Percentiles rank a stretch among this genome's conserved stretches.
Evolutionary conservation across 2,888 invertebrate genomes (phyloP).

Genomic region (Mimumesa dahlbomi): DNA sequence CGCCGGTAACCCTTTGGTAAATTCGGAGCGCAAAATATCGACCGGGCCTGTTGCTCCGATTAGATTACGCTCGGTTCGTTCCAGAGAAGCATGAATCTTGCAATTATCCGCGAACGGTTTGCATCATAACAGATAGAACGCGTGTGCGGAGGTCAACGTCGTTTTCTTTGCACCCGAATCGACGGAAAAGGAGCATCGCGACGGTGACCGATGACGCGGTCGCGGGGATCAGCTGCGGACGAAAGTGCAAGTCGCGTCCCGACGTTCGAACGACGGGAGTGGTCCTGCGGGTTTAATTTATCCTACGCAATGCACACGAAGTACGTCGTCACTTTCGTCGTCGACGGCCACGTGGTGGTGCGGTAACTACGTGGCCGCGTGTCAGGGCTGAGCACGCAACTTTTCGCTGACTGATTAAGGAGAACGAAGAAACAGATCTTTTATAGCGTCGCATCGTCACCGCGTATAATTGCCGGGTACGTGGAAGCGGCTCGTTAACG

Average conservation of each 20-base stretch:
- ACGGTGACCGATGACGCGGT: background rate
- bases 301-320: no score
- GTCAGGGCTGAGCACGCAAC: slow-evolving; percentile 39
- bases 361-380: slow-evolving; percentile 9
- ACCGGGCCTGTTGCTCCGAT: slow-evolving; percentile 14
- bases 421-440: slow-evolving; percentile 24
- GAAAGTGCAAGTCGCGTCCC: slow-evolving; percentile 40
- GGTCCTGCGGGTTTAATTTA: no score
- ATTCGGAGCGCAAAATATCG: background rate
- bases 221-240: slow-evolving; percentile 36
- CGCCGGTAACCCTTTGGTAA: no score
- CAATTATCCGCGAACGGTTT: background rate
- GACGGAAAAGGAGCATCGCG: slow-evolving; percentile 1
- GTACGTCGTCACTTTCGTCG: slow-evolving; percentile 14
- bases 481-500: slow-evolving; percentile 23
- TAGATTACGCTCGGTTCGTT: slow-evolving; percentile 9
- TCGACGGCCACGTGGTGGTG: background rate
- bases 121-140: background rate
- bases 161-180: no score
- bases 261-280: slow-evolving; percentile 34
- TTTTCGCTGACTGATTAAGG: slow-evolving; percentile 30
- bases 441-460: slow-evolving; percentile 21
- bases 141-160: no score
- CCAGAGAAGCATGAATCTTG: no score
- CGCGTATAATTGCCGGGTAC: no score